Conservation (phyloP, 2,888 invertebrate genomes). For the Phengaris arion region DNA sequence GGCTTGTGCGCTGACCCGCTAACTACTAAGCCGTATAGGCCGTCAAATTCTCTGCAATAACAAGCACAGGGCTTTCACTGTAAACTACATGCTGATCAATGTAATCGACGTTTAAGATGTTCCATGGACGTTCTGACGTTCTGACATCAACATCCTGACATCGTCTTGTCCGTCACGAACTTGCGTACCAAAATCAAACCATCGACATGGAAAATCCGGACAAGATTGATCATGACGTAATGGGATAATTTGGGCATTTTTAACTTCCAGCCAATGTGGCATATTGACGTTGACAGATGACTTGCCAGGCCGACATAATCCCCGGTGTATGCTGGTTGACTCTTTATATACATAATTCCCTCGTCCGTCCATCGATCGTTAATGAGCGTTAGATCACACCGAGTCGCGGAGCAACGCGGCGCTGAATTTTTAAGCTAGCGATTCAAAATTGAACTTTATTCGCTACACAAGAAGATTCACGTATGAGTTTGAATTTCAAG, state of each 20-base stretch:
- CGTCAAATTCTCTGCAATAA: too few species aligned
- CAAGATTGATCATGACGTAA: constrained; percentile 39
- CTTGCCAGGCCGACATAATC: constrained; percentile 33
- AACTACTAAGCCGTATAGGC: too few species aligned
- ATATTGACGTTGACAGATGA: constrained; percentile 41
- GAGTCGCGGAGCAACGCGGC: too few species aligned
- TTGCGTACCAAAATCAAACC: constrained; percentile 24
- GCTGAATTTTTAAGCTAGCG: too few species aligned
- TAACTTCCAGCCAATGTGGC: constrained; percentile 37
- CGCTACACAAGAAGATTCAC: too few species aligned
- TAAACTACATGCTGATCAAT: background rate
- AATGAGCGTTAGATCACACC: too few species aligned
- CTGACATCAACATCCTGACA: constrained; percentile 21
- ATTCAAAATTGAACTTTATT: too few species aligned
- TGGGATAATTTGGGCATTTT: constrained; percentile 43
- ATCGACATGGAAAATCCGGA: constrained; percentile 29
- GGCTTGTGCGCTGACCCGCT: too few species aligned
- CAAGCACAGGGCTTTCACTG: too few species aligned
- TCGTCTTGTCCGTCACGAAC: constrained; percentile 14
- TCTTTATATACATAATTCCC: background rate
- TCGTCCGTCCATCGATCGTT: too few species aligned
- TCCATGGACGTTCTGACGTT: background rate
- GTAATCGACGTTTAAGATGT: background rate
- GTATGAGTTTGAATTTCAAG: too few species aligned
- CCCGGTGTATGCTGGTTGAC: constrained; percentile 1